Percentiles rank a stretch among this genome's conserved stretches.
phyloP scores from a whole-genome alignment of 2,113 vertebrate species.

The Suncus etruscus region DNA sequence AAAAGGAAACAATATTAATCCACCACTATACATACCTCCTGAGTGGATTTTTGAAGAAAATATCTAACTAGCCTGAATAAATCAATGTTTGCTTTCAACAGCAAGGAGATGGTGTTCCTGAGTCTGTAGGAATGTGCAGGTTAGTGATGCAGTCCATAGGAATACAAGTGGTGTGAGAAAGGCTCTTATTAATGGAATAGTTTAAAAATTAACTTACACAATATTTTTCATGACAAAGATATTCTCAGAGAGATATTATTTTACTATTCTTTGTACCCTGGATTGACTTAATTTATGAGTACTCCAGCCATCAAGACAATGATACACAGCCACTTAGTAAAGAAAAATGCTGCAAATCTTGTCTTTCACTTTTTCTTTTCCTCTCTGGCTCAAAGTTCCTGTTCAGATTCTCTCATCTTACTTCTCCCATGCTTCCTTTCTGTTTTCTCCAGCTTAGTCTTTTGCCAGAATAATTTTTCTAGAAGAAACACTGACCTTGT shows the following conservation, averaged over 20 bases:
- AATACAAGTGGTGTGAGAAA: not conserved
- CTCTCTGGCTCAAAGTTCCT: not conserved
- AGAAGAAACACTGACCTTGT: not conserved
- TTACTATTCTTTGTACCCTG: not conserved
- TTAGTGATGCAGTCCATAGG: not conserved
- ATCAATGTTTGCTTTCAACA: not conserved
- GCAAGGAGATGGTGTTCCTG: not conserved
- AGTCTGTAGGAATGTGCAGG: not conserved
- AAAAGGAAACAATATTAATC: not conserved
- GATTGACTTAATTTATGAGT: not conserved
- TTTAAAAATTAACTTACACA: constrained; percentile 4
- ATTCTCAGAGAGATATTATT: not conserved
- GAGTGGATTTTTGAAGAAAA: not conserved
- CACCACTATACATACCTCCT: not conserved
- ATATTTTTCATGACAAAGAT: not conserved
- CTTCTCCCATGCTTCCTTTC: not conserved
- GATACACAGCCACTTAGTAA: not conserved
- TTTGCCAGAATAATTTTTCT: not conserved
- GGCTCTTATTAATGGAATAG: not conserved
- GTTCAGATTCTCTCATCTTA: not conserved
- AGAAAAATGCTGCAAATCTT: not conserved
- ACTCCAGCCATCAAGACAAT: too few species aligned
- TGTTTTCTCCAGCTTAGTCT: not conserved
- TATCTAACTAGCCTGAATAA: not conserved
- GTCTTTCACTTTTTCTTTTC: not conserved